Base-by-base conservation (phyloP, 2,797 vertebrate genomes). In the Mormyrops attenuatus region DNA sequence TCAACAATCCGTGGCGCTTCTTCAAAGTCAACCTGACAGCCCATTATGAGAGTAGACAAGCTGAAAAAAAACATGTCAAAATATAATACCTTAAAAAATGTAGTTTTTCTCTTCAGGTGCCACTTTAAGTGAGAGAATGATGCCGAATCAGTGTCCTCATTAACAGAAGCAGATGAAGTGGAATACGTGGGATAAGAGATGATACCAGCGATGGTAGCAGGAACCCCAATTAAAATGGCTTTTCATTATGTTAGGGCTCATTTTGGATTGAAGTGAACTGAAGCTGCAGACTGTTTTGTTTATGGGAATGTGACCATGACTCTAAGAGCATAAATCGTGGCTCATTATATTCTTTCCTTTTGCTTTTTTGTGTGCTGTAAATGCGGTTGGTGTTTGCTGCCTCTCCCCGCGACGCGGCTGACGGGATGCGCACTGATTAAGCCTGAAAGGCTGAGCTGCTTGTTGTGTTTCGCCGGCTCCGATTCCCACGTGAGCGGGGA, bases 1-100 rank as follows among this genome's bases (percentile, higher is more conserved):
- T 95, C 93, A 95, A 95, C 95, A 94, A 95, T 96, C 95, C 92
- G 95, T 94, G 92, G 34, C 91, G 93, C 91, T 91, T 92, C 94
- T 94, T 94, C 93, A 93, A 94, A 94, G 95, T 94, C 95, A 95
- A 95, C 93, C 94, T 90, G 89, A 91, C 90, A 93, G 92, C 92
- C 94, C 94, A 94, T 95, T 94, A 95, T 91, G 91, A 92, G 89
- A 90, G 90, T 89, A 91, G 90, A 93, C 90, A 90, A 93, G 93
- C 93, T 84, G 90, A 0, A 6, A 89, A 90, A 90, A 63, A 66
- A 88, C 41, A 50, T 77, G 89, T 90, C 91, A 92, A 88, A 89
- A 92, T 91, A 82, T 82, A 88, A 90, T 88, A 77, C 84, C 91
- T 89, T 82, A 85, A 91, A 90, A 77, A 49, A 41, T 91, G 87